Percentiles rank a stretch among this genome's conserved stretches.
phyloP scores from a whole-genome alignment of 1,140 invertebrate species.

The Trichomalopsis sarcophagae region DNA sequence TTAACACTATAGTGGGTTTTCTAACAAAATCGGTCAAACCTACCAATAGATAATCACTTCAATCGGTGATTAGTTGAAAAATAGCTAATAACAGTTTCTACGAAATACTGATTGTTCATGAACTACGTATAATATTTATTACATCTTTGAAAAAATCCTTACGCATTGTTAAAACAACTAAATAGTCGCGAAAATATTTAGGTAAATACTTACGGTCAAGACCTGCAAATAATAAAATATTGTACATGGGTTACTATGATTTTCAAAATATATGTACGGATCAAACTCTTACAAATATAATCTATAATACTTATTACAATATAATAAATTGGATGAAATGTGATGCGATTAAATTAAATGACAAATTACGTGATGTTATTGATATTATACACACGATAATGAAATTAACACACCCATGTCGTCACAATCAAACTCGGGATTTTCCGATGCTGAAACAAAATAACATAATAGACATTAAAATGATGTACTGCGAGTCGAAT shows the following conservation, averaged over 20 bases:
- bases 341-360: neutral
- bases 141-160: no score
- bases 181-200: neutral
- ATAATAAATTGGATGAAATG: neutral
- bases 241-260: neutral
- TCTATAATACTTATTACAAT: neutral
- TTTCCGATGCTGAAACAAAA: conserved; percentile 51
- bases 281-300: neutral
- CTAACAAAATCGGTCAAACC: no score
- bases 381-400: conserved; percentile 46
- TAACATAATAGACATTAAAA: conserved; percentile 5
- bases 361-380: neutral
- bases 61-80: no score
- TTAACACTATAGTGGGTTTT: no score
- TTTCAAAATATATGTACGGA: neutral
- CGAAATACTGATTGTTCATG: neutral
- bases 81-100: no score
- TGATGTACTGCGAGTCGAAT: neutral
- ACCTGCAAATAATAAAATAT: no score
- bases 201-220: no score
- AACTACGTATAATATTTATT: no score
- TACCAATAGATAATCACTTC: no score
- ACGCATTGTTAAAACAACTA: neutral
- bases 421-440: conserved; percentile 51
- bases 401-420: conserved; percentile 45